Conservation (phyloP, 2,797 vertebrate species). For the Acrossocheilus wenchowensis region DNA sequence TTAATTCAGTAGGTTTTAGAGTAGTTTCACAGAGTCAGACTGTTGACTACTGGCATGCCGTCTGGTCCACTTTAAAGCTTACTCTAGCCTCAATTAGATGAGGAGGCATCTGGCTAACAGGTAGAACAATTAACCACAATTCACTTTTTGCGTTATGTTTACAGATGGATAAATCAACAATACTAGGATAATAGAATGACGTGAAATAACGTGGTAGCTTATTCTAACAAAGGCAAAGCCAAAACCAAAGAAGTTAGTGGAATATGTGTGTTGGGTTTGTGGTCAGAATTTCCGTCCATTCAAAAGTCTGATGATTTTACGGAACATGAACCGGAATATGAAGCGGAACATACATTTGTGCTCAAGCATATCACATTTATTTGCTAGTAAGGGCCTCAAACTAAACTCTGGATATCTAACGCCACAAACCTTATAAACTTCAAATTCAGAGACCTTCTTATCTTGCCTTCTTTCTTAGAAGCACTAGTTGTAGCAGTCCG, state of each 20-base stretch:
- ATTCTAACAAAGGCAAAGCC: constrained; percentile 11
- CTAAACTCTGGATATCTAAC: not conserved
- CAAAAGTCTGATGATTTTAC: constrained; percentile 9
- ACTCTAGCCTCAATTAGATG: not conserved
- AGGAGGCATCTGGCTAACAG: not conserved
- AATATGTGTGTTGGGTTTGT: not conserved
- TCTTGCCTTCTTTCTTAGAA: constrained; percentile 1
- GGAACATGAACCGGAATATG: constrained; percentile 12
- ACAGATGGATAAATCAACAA: not conserved
- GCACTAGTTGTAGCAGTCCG: not conserved
- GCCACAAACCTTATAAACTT: not conserved
- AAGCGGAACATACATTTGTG: not conserved
- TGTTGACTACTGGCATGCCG: not conserved
- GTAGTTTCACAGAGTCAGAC: constrained; percentile 5
- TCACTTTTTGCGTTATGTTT: not conserved
- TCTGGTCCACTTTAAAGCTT: not conserved
- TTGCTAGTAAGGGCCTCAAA: constrained; percentile 1
- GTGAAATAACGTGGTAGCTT: not conserved
- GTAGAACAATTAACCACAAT: not conserved
- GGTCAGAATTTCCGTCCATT: constrained; percentile 10
- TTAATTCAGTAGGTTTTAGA: not conserved
- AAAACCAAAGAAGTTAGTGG: constrained; percentile 6
- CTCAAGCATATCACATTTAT: constrained; percentile 21
- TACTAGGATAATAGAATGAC: not conserved
- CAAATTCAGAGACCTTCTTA: not conserved